Evolutionary conservation across 2,113 vertebrate species (phyloP), one percentile per base, ranked within the genome.

Genomic region (Macroglossus sobrinus): DNA sequence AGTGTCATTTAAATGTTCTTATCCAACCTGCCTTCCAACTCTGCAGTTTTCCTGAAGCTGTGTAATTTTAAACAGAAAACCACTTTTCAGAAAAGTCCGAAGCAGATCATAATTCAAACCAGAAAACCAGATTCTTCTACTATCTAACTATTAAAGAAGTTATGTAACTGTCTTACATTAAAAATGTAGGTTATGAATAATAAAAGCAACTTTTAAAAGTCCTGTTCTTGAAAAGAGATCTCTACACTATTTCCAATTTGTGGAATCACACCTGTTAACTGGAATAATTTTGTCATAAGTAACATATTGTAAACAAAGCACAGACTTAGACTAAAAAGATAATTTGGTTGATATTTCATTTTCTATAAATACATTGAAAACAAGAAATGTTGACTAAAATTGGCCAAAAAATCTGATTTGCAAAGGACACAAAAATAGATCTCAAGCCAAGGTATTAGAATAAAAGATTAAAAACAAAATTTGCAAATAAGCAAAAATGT

Each of bases 321-420:
- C 10, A 91, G 53, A 61, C 33, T 74, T 66, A 87, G 19, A 45
- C 33, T 93, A 86, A 93, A 89, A 88, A 50, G 66, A 66, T 38
- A 97, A 74, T 45, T 87, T 71, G 33, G 64, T 43, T 82, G 59
- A 33, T 66, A 94, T 43, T 91, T 92, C 47, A 78, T 82, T 92
- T 75, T 92, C 72, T 35, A 71, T 89, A 89, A 66, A 81, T 61
- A 59, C 45, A 84, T 24, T 45, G 79, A 72, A 95, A 90, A 71
- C 69, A 86, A 92, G 19, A 93, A 95, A 55, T 35, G 91, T 12
- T 84, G 33, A 71, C 16, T 50, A 84, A 92, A 93, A 64, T 12
- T 66, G 6, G 19, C 19, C 40, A 24, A 74, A 35, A 91, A 38
- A 28, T 64, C 9, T 82, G 47, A 93, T 43, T 84, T 91, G 40